phyloP scores from a whole-genome alignment of 2,797 vertebrate species.

The Carduelis carduelis region DNA sequence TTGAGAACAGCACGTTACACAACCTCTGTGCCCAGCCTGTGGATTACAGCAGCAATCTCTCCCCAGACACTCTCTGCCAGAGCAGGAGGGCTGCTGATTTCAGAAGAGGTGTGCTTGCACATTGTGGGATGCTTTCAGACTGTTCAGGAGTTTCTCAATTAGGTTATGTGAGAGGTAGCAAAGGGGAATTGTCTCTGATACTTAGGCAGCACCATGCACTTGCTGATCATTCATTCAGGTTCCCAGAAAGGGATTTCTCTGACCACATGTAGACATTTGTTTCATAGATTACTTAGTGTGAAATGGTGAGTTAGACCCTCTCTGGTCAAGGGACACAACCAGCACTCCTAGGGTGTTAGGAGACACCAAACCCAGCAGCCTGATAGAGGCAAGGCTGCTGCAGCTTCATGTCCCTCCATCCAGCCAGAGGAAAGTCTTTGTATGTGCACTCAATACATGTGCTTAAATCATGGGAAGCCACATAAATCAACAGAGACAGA shows the following conservation, averaged over 20 bases:
- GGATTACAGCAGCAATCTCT: neutral
- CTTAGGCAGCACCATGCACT: accelerated
- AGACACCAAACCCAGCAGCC: neutral
- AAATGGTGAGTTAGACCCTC: neutral
- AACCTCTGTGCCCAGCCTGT: neutral
- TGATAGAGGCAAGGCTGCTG: neutral
- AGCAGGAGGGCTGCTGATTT: neutral
- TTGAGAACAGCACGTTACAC: neutral
- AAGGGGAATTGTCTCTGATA: accelerated
- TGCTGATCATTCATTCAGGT: neutral
- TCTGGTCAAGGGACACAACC: neutral
- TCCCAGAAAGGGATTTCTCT: neutral
- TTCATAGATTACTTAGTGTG: neutral
- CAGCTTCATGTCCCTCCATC: accelerated
- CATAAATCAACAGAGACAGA: neutral
- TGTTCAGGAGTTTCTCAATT: neutral
- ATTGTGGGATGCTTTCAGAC: neutral
- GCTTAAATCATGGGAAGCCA: neutral
- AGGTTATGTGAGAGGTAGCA: neutral
- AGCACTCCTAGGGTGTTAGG: neutral
- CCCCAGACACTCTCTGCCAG: accelerated
- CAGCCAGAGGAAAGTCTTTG: neutral
- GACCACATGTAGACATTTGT: neutral
- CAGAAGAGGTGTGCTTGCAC: neutral
- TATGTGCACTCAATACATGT: accelerated